A percentile compares a stretch with the other conserved stretches of the same genome.
phyloP scores from a whole-genome alignment of 2,113 vertebrate genomes.

The Gasterosteus aculeatus region DNA sequence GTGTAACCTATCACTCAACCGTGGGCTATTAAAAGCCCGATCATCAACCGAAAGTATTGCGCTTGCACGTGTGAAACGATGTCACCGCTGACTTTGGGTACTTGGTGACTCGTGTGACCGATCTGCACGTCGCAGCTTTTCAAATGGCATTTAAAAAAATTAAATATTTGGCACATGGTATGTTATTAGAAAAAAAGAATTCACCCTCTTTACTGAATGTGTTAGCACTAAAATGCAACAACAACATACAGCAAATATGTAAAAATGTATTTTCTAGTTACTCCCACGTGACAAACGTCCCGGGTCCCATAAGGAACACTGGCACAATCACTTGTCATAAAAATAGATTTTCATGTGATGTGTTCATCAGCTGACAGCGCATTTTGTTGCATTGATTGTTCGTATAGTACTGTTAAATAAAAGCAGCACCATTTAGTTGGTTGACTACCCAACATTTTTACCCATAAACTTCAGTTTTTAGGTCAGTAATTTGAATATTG shows the following conservation, averaged over 20 bases:
- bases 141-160: conserved; percentile 16
- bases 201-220: conserved; percentile 26
- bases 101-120: conserved; percentile 8
- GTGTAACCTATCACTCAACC: conserved; percentile 1
- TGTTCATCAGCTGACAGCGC: conserved; percentile 35
- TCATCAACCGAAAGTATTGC: conserved; percentile 24
- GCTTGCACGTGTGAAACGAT: not conserved
- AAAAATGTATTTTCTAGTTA: conserved; percentile 10
- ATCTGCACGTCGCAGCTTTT: conserved; percentile 3
- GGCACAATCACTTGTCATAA: conserved; percentile 51
- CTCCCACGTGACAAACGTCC: conserved; percentile 20
- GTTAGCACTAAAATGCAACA: conserved; percentile 29
- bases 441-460: conserved; percentile 56
- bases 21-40: not conserved
- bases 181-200: conserved; percentile 28
- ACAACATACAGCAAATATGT: not conserved
- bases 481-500: conserved; percentile 26
- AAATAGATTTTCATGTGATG: conserved; percentile 60
- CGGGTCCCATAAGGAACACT: conserved; percentile 23
- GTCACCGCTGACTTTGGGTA: conserved; percentile 30
- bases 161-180: not conserved
- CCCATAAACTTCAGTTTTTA: conserved; percentile 17
- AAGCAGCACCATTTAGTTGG: conserved; percentile 66
- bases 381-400: conserved; percentile 61
- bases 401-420: conserved; percentile 51